Evolutionary conservation across 2,888 invertebrate species (phyloP), one percentile per base, ranked within the genome.

Genomic region (Sarcophaga variegata): DNA sequence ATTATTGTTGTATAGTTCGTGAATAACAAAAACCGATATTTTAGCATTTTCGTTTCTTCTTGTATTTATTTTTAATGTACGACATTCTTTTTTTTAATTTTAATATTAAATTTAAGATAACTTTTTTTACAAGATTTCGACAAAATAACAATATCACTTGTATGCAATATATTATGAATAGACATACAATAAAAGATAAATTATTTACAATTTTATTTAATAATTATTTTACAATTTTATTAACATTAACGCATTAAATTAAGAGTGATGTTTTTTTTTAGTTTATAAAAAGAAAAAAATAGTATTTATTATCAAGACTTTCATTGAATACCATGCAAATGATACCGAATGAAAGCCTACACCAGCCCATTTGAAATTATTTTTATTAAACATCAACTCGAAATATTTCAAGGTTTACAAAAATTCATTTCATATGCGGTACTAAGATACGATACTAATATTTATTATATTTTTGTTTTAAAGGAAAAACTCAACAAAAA

Each of bases 341-440:
- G 76, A 72, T 82, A 79, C 8, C 72, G 37, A 89, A 85, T 91
- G 89, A 89, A 90, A 91, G 91, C 90, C 90, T 90, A 89, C 90
- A 92, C 91, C 92, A 92, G 92, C 92, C 92, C 92, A 89, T 76
- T 84, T 82, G 45, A 60, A 47, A 17, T 59, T 27, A 5, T 20
- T 59, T 12, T 69, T 75, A 17, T 54, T 37, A 37, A 37, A 37
- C 37, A 37, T 37, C 37, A 37, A 37, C 37, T 37, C 37, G 37
- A 37, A 37, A 37, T 37, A 37, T 37, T 2, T 8, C 37, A 37
- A 10, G 37, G 2, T 37, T 37, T 37, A 37, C 2, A 37, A 37
- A 37, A 37, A 37, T 37, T 37, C 37, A 8, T 37, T 37, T 37
- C 37, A 37, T 37, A 37, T 37, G 37, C 37, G 37, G 6, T 37